These are phyloP conservation scores for Butastur rufipennis DNA, from an alignment of 2,113 vertebrate genomes.

Conservation along the genomic window DNA sequence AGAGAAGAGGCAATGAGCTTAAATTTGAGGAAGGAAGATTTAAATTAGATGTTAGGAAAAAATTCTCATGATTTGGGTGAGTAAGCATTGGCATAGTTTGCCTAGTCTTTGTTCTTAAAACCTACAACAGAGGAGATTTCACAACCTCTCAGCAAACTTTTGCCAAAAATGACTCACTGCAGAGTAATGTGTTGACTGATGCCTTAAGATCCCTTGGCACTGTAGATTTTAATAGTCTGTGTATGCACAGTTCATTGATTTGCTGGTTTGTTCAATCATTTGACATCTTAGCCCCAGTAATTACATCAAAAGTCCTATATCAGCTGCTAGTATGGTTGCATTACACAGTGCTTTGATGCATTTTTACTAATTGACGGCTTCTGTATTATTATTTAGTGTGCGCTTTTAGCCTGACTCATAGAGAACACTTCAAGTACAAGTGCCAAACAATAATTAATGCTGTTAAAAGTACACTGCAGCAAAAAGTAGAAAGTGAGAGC, in stretches of 20 bases:
- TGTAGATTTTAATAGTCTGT: neutral
- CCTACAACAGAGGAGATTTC: neutral
- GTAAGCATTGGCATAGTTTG: neutral
- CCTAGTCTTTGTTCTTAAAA: conserved; percentile 15
- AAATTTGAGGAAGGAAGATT: neutral
- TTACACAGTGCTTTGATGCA: neutral
- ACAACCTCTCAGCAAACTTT: neutral
- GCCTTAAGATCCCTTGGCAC: neutral
- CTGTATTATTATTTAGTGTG: conserved; percentile 1
- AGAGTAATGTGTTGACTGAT: neutral
- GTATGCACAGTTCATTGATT: neutral
- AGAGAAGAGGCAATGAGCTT: neutral
- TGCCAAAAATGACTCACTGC: conserved; percentile 43
- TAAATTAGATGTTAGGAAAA: neutral
- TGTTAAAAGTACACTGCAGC: conserved; percentile 2
- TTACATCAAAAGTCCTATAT: neutral
- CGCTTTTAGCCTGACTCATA: conserved; percentile 9
- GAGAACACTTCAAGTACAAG: neutral
- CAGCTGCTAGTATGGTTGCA: neutral
- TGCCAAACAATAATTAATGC: conserved; percentile 20
- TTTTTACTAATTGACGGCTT: conserved; percentile 17
- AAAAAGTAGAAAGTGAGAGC: neutral
- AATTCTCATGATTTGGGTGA: neutral
- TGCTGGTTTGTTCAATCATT: conserved; percentile 25
- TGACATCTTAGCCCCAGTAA: conserved; percentile 17